These are phyloP conservation scores for Arizona elegans DNA, from an alignment of 2,113 vertebrate species.

Conservation along the genomic window DNA sequence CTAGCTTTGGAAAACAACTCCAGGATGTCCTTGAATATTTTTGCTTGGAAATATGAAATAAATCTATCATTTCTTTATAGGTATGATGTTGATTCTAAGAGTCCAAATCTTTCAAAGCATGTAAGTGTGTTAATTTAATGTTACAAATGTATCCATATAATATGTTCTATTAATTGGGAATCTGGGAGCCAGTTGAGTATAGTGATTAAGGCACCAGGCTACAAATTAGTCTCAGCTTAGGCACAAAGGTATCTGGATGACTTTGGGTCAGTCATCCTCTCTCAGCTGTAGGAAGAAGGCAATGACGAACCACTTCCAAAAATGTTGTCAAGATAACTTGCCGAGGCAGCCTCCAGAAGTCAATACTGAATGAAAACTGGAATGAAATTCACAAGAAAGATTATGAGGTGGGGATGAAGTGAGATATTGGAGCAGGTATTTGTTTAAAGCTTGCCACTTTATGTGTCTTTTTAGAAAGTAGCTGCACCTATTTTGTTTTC, in stretches of 20 bases:
- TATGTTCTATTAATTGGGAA: neutral
- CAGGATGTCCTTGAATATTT: neutral
- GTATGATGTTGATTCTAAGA: slow-evolving; percentile 98
- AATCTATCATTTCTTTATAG: slow-evolving; percentile 65
- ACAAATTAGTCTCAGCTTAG: neutral
- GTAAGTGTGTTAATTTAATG: slow-evolving; percentile 72
- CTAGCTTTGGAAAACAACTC: neutral
- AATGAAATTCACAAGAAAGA: neutral
- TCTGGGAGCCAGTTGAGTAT: neutral
- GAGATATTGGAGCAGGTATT: neutral
- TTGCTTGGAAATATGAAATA: neutral
- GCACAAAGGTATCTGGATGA: neutral
- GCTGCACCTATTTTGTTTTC: neutral
- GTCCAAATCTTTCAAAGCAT: slow-evolving; percentile 93
- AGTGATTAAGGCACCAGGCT: neutral
- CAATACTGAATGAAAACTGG: neutral
- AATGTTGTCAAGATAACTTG: neutral
- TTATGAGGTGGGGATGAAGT: neutral
- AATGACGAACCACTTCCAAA: neutral
- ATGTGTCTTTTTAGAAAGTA: neutral
- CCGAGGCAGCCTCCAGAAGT: neutral
- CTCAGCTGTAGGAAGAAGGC: neutral
- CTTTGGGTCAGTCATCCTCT: neutral
- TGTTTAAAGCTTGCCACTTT: neutral
- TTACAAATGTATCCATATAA: neutral